These are phyloP conservation scores for Centropyge bicolor DNA, from an alignment of 2,797 vertebrate species.

Conservation along the genomic window DNA sequence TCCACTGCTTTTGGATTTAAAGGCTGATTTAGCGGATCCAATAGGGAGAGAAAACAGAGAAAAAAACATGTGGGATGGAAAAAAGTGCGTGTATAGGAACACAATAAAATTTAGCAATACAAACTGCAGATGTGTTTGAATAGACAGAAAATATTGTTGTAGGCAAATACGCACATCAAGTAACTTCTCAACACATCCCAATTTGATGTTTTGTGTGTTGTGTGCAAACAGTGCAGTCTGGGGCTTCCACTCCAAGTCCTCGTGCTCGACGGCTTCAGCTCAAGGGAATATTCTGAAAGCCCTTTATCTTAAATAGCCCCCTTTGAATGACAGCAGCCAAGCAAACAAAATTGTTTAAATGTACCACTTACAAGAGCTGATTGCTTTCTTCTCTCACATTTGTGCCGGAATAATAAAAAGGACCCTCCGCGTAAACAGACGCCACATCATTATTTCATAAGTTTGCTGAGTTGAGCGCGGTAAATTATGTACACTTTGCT, in stretches of 20 bases:
- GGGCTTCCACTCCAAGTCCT: constrained; percentile 45
- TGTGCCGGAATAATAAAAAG: constrained; percentile 79
- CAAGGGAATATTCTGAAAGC: constrained; percentile 77
- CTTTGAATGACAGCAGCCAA: constrained; percentile 82
- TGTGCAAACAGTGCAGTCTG: constrained; percentile 64
- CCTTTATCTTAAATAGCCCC: constrained; percentile 72
- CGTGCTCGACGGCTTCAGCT: constrained; percentile 54
- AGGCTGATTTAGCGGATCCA: constrained; percentile 37
- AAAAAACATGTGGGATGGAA: background rate
- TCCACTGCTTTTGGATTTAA: constrained; percentile 47
- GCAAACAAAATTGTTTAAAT: constrained; percentile 83
- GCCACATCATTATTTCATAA: constrained; percentile 85
- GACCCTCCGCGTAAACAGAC: constrained; percentile 75
- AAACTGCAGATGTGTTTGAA: constrained; percentile 55
- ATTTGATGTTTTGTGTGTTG: constrained; percentile 63
- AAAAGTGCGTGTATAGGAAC: background rate
- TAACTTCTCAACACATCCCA: constrained; percentile 43
- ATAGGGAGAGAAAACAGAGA: constrained; percentile 1
- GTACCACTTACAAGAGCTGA: constrained; percentile 74
- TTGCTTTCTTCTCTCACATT: constrained; percentile 70
- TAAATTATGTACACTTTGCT: constrained; percentile 83
- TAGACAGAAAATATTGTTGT: constrained; percentile 46
- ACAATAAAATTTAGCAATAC: constrained; percentile 31
- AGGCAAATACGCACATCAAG: constrained; percentile 56
- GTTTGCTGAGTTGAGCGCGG: constrained; percentile 67